Conservation (phyloP, 2,797 vertebrate species). For the Galago senegalensis region DNA sequence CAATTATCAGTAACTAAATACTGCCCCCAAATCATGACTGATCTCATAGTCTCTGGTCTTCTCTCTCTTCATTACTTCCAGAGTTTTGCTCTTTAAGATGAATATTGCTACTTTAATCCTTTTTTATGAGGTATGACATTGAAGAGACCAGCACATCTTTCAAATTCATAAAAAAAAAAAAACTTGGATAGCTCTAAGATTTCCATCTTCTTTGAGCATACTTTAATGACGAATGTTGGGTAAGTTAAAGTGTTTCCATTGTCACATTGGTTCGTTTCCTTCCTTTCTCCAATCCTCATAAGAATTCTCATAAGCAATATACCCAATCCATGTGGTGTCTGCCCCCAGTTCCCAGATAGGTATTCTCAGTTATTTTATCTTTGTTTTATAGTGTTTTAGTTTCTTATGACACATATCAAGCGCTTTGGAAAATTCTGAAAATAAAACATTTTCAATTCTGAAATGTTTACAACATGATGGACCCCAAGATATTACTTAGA, state of each 20-base stretch:
- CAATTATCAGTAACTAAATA: background rate
- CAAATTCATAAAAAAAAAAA: background rate
- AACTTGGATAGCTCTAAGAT: background rate
- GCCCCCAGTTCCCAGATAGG: background rate
- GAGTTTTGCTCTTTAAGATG: background rate
- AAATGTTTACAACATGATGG: background rate
- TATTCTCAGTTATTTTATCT: slow-evolving; percentile 17
- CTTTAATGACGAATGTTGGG: slow-evolving; percentile 1
- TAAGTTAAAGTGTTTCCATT: background rate
- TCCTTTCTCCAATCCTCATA: background rate
- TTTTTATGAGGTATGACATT: background rate
- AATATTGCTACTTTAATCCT: background rate
- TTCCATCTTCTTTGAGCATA: background rate
- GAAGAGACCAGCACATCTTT: background rate
- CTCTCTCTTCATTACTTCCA: background rate
- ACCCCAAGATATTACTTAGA: background rate
- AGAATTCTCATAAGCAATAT: background rate
- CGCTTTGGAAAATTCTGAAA: background rate
- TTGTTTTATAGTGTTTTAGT: background rate
- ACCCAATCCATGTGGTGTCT: background rate
- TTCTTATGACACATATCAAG: slow-evolving; percentile 10
- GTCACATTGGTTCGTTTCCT: background rate
- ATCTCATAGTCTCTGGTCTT: background rate
- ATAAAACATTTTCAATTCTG: too few species aligned
- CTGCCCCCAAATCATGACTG: background rate